Conservation (phyloP, 2,113 vertebrate genomes). For the Atherinomorus stipes region DNA sequence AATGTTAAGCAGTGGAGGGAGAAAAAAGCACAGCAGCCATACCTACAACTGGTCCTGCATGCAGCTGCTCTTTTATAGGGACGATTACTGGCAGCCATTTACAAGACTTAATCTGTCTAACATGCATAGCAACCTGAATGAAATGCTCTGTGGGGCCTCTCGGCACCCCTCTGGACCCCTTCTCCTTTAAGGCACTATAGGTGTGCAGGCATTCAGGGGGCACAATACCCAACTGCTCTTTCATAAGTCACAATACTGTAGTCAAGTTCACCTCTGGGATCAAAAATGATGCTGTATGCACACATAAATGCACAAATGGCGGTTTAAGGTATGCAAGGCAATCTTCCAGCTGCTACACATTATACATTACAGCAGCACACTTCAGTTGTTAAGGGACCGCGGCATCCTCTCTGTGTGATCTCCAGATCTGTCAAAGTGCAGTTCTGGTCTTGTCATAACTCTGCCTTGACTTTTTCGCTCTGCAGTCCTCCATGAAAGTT, state of each 20-base stretch:
- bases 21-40: constrained; percentile 47
- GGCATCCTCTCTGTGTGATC: constrained; percentile 63
- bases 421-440: constrained; percentile 60
- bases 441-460: constrained; percentile 57
- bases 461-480: constrained; percentile 45
- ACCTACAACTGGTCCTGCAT: constrained; percentile 44
- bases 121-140: constrained; percentile 61
- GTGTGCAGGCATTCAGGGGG: constrained; percentile 55
- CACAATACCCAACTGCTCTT: constrained; percentile 47
- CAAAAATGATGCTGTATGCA: constrained; percentile 19
- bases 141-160: constrained; percentile 52
- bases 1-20: constrained; percentile 49
- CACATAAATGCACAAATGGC: constrained; percentile 48
- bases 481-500: constrained; percentile 50
- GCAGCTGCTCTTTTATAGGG: constrained; percentile 69
- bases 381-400: constrained; percentile 59
- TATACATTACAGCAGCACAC: constrained; percentile 50
- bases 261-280: constrained; percentile 45
- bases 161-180: constrained; percentile 43
- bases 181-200: constrained; percentile 57
- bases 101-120: constrained; percentile 66
- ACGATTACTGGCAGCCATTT: constrained; percentile 67
- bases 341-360: constrained; percentile 60
- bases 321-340: constrained; percentile 39
- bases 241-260: constrained; percentile 55